Evolutionary conservation across 1,140 invertebrate genomes (phyloP).

Genomic region (Chlorops oryzae): DNA sequence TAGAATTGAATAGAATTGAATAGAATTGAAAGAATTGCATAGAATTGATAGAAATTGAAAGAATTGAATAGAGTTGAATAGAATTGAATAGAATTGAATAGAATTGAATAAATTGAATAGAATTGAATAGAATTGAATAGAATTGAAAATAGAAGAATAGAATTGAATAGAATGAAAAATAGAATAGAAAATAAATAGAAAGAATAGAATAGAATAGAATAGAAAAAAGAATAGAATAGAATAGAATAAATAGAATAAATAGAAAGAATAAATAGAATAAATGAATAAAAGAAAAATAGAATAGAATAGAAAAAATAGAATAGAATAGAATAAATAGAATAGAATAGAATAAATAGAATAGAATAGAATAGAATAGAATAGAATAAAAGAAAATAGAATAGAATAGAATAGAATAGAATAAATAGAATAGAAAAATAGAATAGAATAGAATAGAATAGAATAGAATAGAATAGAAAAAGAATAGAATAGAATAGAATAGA

Average conservation of each 20-base stretch:
- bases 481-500: neutral
- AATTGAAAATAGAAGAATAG: conserved; percentile 1
- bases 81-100: neutral
- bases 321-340: neutral
- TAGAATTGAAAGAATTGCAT: neutral
- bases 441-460: neutral
- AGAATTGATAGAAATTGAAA: neutral
- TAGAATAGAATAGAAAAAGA: conserved; percentile 1
- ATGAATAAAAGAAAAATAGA: neutral
- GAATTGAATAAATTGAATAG: conserved; percentile 1
- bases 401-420: neutral
- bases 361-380: neutral
- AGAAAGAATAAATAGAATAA: neutral
- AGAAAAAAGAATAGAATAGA: neutral
- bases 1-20: neutral
- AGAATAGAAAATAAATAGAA: neutral
- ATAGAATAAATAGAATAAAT: neutral
- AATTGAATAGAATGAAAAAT: neutral
- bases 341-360: neutral
- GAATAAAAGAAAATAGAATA: neutral
- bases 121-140: conserved; percentile 5
- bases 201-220: neutral
- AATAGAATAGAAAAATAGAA: neutral
- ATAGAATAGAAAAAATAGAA: neutral
- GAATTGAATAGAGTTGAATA: neutral